A percentile compares a stretch with the other conserved stretches of the same genome.
Conservation (phyloP, 2,888 invertebrate species). For the Dryocosmus kuriphilus region DNA sequence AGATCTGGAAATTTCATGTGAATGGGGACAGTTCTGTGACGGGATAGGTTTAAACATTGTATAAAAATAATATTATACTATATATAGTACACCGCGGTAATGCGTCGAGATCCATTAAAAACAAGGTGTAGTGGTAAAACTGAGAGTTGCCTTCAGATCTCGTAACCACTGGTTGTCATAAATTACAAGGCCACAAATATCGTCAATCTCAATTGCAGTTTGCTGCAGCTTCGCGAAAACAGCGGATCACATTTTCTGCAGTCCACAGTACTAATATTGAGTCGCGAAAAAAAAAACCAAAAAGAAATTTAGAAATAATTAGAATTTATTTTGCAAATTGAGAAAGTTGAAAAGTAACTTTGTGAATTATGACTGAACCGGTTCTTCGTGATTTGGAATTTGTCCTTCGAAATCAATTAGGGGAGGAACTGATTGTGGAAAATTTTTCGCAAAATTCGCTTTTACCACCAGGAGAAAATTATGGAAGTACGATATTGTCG, state of each 20-base stretch:
- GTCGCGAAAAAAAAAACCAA: background rate
- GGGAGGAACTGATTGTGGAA: slow-evolving; percentile 59
- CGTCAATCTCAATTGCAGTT: slow-evolving; percentile 10
- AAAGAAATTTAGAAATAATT: background rate
- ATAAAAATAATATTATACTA: background rate
- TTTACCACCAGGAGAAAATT: slow-evolving; percentile 81
- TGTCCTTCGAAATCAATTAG: slow-evolving; percentile 62
- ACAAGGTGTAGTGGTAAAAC: background rate
- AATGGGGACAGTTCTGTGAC: background rate
- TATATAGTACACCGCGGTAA: background rate
- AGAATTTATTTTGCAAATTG: background rate
- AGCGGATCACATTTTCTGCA: background rate
- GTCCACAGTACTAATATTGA: too few species aligned
- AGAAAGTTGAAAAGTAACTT: background rate
- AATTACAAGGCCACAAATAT: slow-evolving; percentile 15
- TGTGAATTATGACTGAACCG: slow-evolving; percentile 47
- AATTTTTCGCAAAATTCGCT: slow-evolving; percentile 59
- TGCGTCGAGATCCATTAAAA: background rate
- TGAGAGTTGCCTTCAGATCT: slow-evolving; percentile 23
- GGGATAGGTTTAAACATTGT: background rate
- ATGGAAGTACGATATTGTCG: slow-evolving; percentile 81
- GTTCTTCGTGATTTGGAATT: slow-evolving; percentile 65
- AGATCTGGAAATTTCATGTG: background rate
- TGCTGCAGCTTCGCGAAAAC: background rate
- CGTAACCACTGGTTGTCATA: background rate